Percentiles rank a stretch among this genome's conserved stretches.
These are phyloP conservation scores for Sebastes elongatus DNA, from an alignment of 2,797 vertebrate genomes.

Conservation along the genomic window DNA sequence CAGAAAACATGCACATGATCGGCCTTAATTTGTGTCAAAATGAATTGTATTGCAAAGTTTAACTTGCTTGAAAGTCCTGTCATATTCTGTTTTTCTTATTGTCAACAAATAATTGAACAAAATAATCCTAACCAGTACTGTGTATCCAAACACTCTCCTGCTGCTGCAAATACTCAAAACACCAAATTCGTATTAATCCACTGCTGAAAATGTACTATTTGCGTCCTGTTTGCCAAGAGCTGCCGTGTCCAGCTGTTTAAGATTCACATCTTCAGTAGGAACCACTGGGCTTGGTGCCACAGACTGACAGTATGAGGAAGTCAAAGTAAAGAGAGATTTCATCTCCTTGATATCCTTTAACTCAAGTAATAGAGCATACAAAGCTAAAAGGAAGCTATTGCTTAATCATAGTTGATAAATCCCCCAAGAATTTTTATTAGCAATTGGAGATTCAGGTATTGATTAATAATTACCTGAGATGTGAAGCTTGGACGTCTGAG, in stretches of 20 bases:
- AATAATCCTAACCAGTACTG: neutral
- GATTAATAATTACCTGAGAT: constrained; percentile 61
- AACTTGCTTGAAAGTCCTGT: neutral
- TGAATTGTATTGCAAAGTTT: neutral
- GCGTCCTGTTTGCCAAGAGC: neutral
- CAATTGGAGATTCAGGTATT: neutral
- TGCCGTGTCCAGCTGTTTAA: neutral
- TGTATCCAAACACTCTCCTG: neutral
- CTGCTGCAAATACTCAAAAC: neutral
- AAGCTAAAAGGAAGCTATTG: neutral
- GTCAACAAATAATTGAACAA: neutral
- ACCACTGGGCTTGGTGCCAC: neutral
- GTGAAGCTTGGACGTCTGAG: constrained; percentile 44
- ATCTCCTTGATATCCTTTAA: too few relatives aligned
- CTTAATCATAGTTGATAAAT: neutral
- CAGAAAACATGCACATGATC: neutral
- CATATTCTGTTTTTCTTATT: neutral
- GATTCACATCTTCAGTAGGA: neutral
- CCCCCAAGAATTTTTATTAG: neutral
- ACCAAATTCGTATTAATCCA: neutral
- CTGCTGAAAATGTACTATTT: neutral
- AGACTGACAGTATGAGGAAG: neutral
- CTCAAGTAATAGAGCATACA: too few relatives aligned
- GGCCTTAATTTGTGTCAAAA: neutral
- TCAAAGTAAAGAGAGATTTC: neutral